Evolutionary conservation across 2,113 vertebrate species (phyloP).

Genomic region (Rhipidura dahli): DNA sequence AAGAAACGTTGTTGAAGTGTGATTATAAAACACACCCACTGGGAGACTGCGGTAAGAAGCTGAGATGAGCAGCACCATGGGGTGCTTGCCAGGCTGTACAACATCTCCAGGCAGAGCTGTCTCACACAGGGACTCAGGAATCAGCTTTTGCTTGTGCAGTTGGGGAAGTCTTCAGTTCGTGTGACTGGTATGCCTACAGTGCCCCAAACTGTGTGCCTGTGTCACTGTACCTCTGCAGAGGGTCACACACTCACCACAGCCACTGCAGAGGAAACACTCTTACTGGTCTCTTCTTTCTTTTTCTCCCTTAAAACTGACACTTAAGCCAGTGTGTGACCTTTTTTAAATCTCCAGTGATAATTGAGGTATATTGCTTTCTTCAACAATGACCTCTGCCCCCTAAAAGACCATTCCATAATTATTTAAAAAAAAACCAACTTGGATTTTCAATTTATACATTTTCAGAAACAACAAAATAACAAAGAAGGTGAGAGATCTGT

Average conservation of each 20-base stretch:
- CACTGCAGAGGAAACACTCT: background rate
- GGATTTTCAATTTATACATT: background rate
- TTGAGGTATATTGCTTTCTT: background rate
- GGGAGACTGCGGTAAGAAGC: background rate
- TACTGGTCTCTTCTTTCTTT: background rate
- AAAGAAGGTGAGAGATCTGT: background rate
- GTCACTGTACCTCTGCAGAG: background rate
- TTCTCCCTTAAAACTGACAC: background rate
- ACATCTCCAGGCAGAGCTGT: background rate
- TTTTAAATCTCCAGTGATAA: background rate
- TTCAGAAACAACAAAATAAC: background rate
- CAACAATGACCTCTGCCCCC: too few relatives aligned
- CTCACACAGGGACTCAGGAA: background rate
- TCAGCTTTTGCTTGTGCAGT: background rate
- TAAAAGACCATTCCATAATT: background rate
- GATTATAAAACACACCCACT: background rate
- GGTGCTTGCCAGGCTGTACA: background rate
- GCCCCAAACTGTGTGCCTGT: background rate
- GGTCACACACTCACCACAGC: background rate
- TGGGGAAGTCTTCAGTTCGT: background rate
- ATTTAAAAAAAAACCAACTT: background rate
- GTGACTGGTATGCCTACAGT: fast-evolving
- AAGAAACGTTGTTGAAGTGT: background rate
- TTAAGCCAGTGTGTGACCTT: background rate
- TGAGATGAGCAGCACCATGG: background rate